Percentiles rank a stretch among this genome's conserved stretches.
Conservation (phyloP, 2,113 vertebrate species). For the Hipposideros armiger region DNA sequence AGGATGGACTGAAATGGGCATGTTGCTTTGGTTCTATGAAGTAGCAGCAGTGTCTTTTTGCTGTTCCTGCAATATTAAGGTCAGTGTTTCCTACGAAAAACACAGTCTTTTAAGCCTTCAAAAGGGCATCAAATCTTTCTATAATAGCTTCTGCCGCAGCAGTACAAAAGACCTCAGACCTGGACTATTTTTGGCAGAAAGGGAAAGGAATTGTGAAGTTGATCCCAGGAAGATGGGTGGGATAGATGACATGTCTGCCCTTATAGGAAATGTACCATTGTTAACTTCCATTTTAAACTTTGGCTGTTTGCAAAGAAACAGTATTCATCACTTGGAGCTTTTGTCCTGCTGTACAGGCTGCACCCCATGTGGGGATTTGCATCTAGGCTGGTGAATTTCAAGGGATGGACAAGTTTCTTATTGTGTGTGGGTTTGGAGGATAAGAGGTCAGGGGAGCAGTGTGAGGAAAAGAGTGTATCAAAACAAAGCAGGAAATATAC, state of each 20-base stretch:
- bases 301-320: neutral
- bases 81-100: neutral
- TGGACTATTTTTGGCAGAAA: conserved; percentile 10
- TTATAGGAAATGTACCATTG: neutral
- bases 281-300: neutral
- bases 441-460: fast-evolving
- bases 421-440: neutral
- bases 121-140: conserved; percentile 16
- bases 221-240: neutral
- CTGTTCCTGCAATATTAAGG: conserved; percentile 37
- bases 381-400: neutral
- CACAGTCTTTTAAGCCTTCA: conserved; percentile 44
- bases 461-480: neutral
- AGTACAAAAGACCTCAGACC: neutral
- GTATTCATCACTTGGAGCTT: neutral
- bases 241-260: neutral
- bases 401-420: neutral
- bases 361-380: neutral
- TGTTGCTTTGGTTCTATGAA: conserved; percentile 60
- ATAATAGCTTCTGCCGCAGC: neutral
- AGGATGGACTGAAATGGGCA: neutral
- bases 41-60: neutral
- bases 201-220: neutral
- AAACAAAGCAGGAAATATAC: neutral
- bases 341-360: neutral